Evolutionary conservation across 2,888 invertebrate species (phyloP).

Genomic region (Leptura quadrifasciata): DNA sequence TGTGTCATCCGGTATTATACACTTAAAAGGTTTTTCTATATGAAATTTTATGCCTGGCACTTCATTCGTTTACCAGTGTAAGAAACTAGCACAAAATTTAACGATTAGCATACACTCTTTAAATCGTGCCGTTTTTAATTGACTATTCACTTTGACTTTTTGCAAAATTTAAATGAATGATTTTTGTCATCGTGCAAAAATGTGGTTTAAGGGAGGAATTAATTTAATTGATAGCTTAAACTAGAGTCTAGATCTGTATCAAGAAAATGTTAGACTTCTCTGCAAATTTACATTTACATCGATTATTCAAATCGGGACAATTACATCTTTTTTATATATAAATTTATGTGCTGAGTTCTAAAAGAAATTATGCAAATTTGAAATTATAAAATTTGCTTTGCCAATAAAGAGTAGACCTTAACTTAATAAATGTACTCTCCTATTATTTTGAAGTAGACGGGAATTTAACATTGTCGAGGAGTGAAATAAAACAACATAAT

Average conservation of each 20-base stretch:
- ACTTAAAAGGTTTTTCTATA: too few species aligned
- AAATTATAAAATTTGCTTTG: slow-evolving; percentile 3
- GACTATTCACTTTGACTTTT: too few species aligned
- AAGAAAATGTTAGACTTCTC: not conserved
- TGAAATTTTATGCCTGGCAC: too few species aligned
- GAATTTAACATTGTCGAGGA: not conserved
- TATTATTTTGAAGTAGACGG: not conserved
- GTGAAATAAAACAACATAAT: slow-evolving; percentile 24
- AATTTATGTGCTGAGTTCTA: not conserved
- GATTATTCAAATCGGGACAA: not conserved
- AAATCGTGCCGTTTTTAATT: too few species aligned
- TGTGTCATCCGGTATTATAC: too few species aligned
- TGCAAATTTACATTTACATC: not conserved
- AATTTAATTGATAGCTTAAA: too few species aligned
- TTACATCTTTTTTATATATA: not conserved
- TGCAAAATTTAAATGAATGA: too few species aligned
- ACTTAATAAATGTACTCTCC: not conserved
- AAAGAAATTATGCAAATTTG: not conserved
- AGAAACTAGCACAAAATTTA: too few species aligned
- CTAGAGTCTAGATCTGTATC: not conserved
- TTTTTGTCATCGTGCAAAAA: too few species aligned
- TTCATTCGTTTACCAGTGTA: too few species aligned
- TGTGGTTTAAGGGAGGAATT: too few species aligned
- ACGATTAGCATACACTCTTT: too few species aligned
- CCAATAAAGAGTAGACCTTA: not conserved